These are phyloP conservation scores for Graptemys geographica DNA, from an alignment of 2,797 vertebrate species.

Conservation along the genomic window DNA sequence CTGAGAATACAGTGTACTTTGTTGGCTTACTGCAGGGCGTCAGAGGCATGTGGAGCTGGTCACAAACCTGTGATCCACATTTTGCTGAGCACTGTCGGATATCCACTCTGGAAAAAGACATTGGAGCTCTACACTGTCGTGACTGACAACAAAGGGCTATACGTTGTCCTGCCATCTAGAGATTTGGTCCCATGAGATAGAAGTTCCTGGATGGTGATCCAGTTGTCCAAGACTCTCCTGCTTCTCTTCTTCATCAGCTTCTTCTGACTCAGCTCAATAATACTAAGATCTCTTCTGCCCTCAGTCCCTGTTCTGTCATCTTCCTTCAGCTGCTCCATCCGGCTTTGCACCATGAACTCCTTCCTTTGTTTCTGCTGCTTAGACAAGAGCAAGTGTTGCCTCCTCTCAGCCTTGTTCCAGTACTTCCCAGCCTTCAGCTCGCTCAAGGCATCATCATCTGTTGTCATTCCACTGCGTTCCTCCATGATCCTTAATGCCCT, in stretches of 20 bases:
- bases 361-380: conserved; percentile 76
- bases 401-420: conserved; percentile 85
- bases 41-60: not conserved
- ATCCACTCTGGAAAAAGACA: not conserved
- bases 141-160: conserved; percentile 84
- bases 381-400: conserved; percentile 80
- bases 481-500: conserved; percentile 81
- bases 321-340: not conserved
- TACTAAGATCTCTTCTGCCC: conserved; percentile 56
- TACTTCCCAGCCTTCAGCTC: conserved; percentile 82
- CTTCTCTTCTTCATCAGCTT: conserved; percentile 63
- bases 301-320: not conserved
- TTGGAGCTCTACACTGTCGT: conserved; percentile 77
- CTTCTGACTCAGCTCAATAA: conserved; percentile 84
- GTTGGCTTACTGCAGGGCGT: not conserved
- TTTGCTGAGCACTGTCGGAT: not conserved
- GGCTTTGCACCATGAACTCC: not conserved
- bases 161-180: conserved; percentile 58
- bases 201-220: conserved; percentile 86
- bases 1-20: not conserved
- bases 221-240: conserved; percentile 84
- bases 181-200: conserved; percentile 81
- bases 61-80: not conserved
- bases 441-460: conserved; percentile 80
- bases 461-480: conserved; percentile 83